Conservation (phyloP, 2,888 invertebrate species). For the Pherbina coryleti region DNA sequence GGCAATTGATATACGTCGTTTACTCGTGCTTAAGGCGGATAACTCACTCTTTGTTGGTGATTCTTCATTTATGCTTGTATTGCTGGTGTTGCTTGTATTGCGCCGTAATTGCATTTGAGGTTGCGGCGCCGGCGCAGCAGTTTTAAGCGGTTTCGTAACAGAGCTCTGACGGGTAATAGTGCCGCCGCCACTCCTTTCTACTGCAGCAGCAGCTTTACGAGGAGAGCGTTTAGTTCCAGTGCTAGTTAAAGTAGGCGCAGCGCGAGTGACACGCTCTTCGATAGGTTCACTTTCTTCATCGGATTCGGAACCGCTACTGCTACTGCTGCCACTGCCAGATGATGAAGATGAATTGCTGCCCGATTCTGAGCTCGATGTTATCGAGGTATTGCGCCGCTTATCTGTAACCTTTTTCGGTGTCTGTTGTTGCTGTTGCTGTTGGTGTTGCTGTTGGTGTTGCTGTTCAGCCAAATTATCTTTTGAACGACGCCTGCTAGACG, state of each 20-base stretch:
- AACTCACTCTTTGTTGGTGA: slow-evolving; percentile 24
- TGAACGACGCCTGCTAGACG: slow-evolving; percentile 53
- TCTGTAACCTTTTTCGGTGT: slow-evolving; percentile 50
- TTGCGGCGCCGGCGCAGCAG: slow-evolving; percentile 50
- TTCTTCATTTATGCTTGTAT: slow-evolving; percentile 29
- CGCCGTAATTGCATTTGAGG: slow-evolving; percentile 52
- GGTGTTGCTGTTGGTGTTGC: slow-evolving; percentile 24
- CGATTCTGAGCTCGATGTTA: slow-evolving; percentile 62
- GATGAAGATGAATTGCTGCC: slow-evolving; percentile 59
- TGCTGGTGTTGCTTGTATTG: slow-evolving; percentile 49
- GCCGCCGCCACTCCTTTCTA: slow-evolving; percentile 22
- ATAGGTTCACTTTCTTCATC: slow-evolving; percentile 48
- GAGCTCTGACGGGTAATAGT: slow-evolving; percentile 54
- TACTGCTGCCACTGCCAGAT: slow-evolving; percentile 57
- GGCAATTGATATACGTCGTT: not conserved
- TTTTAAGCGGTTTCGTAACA: slow-evolving; percentile 53
- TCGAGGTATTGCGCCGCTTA: slow-evolving; percentile 53
- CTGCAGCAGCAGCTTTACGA: slow-evolving; percentile 55
- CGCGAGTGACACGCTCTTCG: slow-evolving; percentile 45
- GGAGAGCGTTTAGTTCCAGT: slow-evolving; percentile 54
- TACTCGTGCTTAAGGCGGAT: slow-evolving; percentile 7
- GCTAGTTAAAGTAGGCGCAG: slow-evolving; percentile 28
- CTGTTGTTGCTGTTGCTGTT: slow-evolving; percentile 35
- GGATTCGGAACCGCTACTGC: slow-evolving; percentile 54
- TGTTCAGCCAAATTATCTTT: slow-evolving; percentile 52